Evolutionary conservation across 2,113 vertebrate genomes (phyloP), one percentile per base, ranked within the genome.

Genomic region (Rhineura floridana): DNA sequence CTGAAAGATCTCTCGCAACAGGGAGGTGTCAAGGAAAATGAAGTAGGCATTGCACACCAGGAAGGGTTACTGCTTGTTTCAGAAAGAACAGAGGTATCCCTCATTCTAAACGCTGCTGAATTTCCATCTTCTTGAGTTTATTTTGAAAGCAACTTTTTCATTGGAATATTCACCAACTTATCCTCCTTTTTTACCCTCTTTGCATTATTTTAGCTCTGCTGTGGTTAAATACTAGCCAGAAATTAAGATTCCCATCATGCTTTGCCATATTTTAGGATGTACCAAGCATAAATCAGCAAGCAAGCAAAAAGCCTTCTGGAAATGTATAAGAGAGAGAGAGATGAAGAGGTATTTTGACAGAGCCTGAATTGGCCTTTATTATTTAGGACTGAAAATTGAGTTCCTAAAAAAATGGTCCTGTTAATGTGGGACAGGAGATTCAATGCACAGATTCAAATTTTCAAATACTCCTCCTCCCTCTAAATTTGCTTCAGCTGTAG

Each of bases 1-100:
- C 90, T 87, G 85, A 90, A 91, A 93, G 87, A 86, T 80, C 86
- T 91, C 91, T 92, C 85, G 77, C 92, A 92, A 87, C 92, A 92
- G 91, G 89, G 72, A 87, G 75, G 52, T 80, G 85, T 33, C 12
- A 63, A 82, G 55, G n/a, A 87, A 13, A 23, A 6, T 3, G 39
- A 4, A 39, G 85, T 87, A 67, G 86, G 39, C 83, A 28, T 48
- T 91, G 59, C 70, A 73, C 33, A 89, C 19, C 79, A 44, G 8
- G 6, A 10, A 55, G 4, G 65, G 17, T 4, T 85, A 12, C 44
- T 86, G 30, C 5, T 81, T 87, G 59, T 80, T 93, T n/a, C 86
- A 50, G 90, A 87, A 82, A 0, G 0, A 62, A 0, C 19, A 3
- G 69, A 59, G 2, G 4, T 21, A 55, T 42, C 23, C 72, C 28